phyloP scores from a whole-genome alignment of 2,888 invertebrate genomes.

The Drosophila colorata region DNA sequence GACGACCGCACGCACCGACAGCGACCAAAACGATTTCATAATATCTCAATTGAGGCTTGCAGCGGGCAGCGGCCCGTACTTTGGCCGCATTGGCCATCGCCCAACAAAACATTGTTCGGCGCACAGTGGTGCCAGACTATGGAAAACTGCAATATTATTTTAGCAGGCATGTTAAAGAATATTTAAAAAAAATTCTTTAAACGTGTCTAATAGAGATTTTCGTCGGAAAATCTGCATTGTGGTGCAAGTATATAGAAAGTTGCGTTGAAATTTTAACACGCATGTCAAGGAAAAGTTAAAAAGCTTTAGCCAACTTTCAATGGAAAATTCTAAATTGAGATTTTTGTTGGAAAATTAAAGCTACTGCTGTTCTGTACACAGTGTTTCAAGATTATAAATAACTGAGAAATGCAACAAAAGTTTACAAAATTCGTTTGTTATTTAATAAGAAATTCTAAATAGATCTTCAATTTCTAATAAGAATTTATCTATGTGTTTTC shows the following conservation, averaged over 20 bases:
- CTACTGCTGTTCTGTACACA: no score
- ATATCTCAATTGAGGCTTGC: slow-evolving; percentile 73
- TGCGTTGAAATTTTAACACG: not conserved
- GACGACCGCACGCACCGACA: slow-evolving; percentile 73
- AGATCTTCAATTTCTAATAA: not conserved
- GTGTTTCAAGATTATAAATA: no score
- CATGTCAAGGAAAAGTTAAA: not conserved
- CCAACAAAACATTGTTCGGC: slow-evolving; percentile 46
- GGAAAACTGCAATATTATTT: not conserved
- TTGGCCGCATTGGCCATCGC: slow-evolving; percentile 59
- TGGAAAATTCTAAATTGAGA: not conserved
- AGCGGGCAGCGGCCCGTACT: slow-evolving; percentile 22
- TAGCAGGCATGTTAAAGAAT: not conserved
- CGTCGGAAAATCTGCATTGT: no score
- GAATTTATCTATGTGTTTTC: not conserved
- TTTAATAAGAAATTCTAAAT: no score
- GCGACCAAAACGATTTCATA: slow-evolving; percentile 69
- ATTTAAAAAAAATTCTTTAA: not conserved
- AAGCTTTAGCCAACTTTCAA: not conserved
- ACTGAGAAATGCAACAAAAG: no score
- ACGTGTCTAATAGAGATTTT: no score
- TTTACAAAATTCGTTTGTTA: no score
- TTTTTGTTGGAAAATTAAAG: no score
- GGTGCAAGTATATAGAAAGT: no score
- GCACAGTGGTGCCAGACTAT: slow-evolving; percentile 18